A percentile compares a stretch with the other conserved stretches of the same genome.
These are phyloP conservation scores for Noctua pronuba DNA, from an alignment of 2,888 invertebrate genomes.

Conservation along the genomic window DNA sequence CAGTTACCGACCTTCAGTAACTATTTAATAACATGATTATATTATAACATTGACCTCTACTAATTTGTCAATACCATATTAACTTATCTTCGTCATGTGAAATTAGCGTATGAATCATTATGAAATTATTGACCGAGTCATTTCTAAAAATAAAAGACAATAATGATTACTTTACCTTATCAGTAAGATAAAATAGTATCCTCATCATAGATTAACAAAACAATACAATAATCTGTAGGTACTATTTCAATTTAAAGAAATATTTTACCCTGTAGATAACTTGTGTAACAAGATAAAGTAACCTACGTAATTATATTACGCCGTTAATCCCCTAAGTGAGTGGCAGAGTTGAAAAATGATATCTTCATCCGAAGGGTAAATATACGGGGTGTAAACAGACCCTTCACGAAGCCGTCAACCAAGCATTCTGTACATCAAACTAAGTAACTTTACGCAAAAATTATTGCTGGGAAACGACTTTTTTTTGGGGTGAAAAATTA, in stretches of 20 bases:
- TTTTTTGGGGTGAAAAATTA: no score
- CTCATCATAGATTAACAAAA: constrained; percentile 18
- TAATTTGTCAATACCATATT: background rate
- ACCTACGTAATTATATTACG: background rate
- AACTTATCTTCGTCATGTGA: background rate
- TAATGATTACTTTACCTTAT: constrained; percentile 9
- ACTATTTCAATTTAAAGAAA: background rate
- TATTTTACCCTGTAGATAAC: constrained; percentile 5
- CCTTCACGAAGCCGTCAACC: no score
- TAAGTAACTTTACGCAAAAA: no score
- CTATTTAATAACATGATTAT: background rate
- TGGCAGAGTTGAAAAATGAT: background rate
- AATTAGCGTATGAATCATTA: background rate
- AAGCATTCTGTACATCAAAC: no score
- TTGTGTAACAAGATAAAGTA: constrained; percentile 11
- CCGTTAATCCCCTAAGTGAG: background rate
- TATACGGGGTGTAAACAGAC: no score
- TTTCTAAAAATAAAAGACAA: constrained; percentile 37
- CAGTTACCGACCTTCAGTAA: no score
- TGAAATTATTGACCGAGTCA: constrained; percentile 14
- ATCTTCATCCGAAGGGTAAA: no score
- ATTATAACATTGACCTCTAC: background rate
- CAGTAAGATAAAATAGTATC: constrained; percentile 18
- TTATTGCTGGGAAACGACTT: no score
- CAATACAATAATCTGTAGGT: background rate